Evolutionary conservation across 2,888 invertebrate species (phyloP).

Genomic region (Hirtodrosophila confusa): DNA sequence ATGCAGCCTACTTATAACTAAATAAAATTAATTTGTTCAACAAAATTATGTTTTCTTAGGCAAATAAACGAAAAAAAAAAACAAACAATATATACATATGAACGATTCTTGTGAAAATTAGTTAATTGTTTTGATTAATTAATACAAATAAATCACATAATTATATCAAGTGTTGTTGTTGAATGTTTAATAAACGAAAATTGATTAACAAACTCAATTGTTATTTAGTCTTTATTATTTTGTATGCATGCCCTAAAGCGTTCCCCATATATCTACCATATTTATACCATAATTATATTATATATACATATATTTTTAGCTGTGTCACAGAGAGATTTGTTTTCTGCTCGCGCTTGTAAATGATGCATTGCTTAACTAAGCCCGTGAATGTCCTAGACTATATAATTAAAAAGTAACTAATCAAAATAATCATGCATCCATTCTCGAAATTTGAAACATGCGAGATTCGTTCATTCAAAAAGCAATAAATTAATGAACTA

Average conservation of each 20-base stretch:
- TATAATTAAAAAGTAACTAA: constrained; percentile 21
- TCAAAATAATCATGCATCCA: constrained; percentile 14
- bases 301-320: constrained; percentile 17
- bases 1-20: constrained; percentile 59
- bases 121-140: constrained; percentile 44
- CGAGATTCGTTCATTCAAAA: not conserved
- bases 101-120: constrained; percentile 47
- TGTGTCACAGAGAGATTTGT: constrained; percentile 38
- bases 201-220: constrained; percentile 65
- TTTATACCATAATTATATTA: constrained; percentile 2
- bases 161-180: constrained; percentile 59
- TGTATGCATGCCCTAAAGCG: constrained; percentile 47
- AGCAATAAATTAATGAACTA: too few relatives aligned
- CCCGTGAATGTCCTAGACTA: constrained; percentile 25
- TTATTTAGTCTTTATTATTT: constrained; percentile 53
- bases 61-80: constrained; percentile 17
- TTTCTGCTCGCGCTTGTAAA: constrained; percentile 48
- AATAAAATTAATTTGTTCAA: constrained; percentile 37
- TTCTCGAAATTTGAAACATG: too few relatives aligned
- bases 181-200: constrained; percentile 73
- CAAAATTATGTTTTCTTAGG: constrained; percentile 36
- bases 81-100: constrained; percentile 17
- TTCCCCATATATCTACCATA: constrained; percentile 1
- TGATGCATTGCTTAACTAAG: constrained; percentile 44
- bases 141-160: constrained; percentile 39